Base-by-base conservation (phyloP, 2,888 invertebrate genomes). In the Nasonia oneida region DNA sequence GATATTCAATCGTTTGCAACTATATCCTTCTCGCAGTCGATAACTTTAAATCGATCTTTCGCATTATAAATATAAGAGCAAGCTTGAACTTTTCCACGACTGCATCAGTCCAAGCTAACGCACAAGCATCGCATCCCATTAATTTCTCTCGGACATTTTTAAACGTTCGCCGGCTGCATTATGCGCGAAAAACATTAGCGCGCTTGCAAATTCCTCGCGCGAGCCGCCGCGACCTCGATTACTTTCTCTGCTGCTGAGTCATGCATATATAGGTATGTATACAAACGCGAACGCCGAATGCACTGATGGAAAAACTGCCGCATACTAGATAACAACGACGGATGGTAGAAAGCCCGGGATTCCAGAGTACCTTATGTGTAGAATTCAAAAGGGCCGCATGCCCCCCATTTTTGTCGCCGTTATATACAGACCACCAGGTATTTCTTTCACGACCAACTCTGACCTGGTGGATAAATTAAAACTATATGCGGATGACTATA, bases 201-300 rank as follows among this genome's bases (percentile, higher is more conserved):
- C 18, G 57, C 18, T 61, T 37, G 77, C 10, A 23, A 77, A 77
- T 77, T 77, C 77, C 53, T 61, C 14, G 37, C 23, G 61, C 53
- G 50, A 29, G 29, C 74, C 74, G 42, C 23, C 74, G 61, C 23
- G 61, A 23, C 77, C 61, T 37, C 77, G 77, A 61, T 77, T 77
- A 77, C 77, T 77, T 77, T 77, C 77, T 77, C 77, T 61, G 61
- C 37, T 18, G 39, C 15, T 15, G 75, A 47, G 29, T 8, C 23
- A 53, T 57, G 29, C 29, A 53, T 18, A 15, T n/a, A 33, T 29
- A n/a, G 42, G 15, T 71, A 71, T 10, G 39, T 37, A 76, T 33
- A 57, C 53, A 76, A 53, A 74, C 74, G 47, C 47, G 74, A 18
- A 23, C 53, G 39, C 37, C 57, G 6, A 67, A 29, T 33, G 67